Evolutionary conservation across 2,888 invertebrate species (phyloP).

Genomic region (Drosophila cyrtoloma): DNA sequence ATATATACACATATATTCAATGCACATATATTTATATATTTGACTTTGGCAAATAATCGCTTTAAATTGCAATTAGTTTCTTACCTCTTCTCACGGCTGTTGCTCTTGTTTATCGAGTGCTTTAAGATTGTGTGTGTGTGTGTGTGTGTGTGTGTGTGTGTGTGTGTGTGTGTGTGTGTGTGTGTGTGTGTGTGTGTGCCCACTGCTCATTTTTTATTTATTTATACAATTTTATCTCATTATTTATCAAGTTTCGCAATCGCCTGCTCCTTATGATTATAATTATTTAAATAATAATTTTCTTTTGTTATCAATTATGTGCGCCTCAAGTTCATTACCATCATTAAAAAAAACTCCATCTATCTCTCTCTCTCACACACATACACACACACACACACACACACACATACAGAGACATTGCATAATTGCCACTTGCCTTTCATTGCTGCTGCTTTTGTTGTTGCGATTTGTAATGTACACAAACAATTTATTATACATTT

Average conservation of each 20-base stretch:
- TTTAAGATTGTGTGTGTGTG: background rate
- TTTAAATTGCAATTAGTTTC: slow-evolving; percentile 73
- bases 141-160: background rate
- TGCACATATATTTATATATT: slow-evolving; percentile 48
- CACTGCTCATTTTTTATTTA: slow-evolving; percentile 59
- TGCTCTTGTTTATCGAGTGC: slow-evolving; percentile 36
- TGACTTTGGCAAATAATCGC: slow-evolving; percentile 67
- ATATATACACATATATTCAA: slow-evolving; percentile 8
- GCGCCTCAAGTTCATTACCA: slow-evolving; percentile 78
- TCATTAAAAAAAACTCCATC: slow-evolving; percentile 59
- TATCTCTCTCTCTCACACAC: background rate
- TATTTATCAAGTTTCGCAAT: slow-evolving; percentile 55
- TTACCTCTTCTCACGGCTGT: slow-evolving; percentile 53
- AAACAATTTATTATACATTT: slow-evolving; percentile 49
- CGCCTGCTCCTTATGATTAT: slow-evolving; percentile 29
- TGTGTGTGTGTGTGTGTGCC: slow-evolving; percentile 2
- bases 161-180: background rate
- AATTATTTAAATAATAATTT: slow-evolving; percentile 44
- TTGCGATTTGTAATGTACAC: slow-evolving; percentile 44
- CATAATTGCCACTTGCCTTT: slow-evolving; percentile 50
- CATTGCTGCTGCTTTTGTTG: slow-evolving; percentile 29
- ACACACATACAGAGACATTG: slow-evolving; percentile 35
- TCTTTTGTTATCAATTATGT: slow-evolving; percentile 70
- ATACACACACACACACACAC: slow-evolving; percentile 1
- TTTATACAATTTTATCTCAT: slow-evolving; percentile 63